Percentiles rank a stretch among this genome's conserved stretches.
Conservation (phyloP, 2,797 vertebrate species). For the Clarias fuscus region DNA sequence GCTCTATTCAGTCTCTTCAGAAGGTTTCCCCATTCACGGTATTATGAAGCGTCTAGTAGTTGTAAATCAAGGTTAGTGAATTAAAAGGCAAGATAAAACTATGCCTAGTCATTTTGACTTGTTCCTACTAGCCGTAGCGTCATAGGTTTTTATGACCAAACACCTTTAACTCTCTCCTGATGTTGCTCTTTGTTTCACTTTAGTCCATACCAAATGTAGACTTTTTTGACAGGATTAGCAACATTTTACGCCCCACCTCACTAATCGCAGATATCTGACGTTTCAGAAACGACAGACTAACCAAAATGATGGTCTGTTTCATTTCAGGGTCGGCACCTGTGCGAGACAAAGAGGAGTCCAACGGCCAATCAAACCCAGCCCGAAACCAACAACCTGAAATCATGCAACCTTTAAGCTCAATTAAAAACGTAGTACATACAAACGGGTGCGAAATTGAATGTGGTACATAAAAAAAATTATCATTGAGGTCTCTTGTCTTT, state of each 20-base stretch:
- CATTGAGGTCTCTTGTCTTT: neutral
- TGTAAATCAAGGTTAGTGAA: slow-evolving; percentile 11
- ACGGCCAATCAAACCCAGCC: neutral
- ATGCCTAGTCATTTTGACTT: slow-evolving; percentile 17
- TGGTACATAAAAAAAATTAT: neutral
- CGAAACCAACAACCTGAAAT: neutral
- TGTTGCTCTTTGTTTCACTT: neutral
- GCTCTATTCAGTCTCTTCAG: neutral
- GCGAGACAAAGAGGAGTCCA: neutral
- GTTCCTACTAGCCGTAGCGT: slow-evolving; percentile 22
- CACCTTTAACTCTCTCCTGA: neutral
- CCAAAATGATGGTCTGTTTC: slow-evolving; percentile 22
- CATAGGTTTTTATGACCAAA: slow-evolving; percentile 16
- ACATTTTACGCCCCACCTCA: neutral
- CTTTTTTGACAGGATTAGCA: slow-evolving; percentile 5
- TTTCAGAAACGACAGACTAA: slow-evolving; percentile 12
- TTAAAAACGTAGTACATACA: neutral
- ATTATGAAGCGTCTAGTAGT: neutral
- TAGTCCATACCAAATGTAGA: neutral
- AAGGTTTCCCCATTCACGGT: neutral
- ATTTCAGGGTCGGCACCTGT: slow-evolving; percentile 13
- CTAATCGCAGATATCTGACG: slow-evolving; percentile 7
- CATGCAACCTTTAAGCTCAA: neutral
- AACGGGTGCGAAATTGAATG: neutral
- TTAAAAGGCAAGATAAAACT: slow-evolving; percentile 28